Base-by-base conservation (phyloP, 1,140 invertebrate species). In the Laupala kohalensis region DNA sequence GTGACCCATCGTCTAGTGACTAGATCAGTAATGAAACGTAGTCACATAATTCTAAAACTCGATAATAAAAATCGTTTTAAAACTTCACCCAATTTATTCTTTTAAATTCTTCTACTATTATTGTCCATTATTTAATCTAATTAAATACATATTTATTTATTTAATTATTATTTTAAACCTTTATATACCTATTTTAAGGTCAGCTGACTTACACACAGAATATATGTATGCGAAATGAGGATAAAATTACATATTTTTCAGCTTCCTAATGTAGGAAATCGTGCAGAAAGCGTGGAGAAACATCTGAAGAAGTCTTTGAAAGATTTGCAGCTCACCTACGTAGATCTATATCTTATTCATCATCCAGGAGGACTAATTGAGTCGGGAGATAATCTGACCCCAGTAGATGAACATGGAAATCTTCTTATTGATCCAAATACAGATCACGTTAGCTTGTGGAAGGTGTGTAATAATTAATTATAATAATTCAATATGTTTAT, bases 311-410 rank as follows among this genome's bases (percentile, higher is more conserved):
- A 80, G 63, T 90, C 88, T 0, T 74, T 89, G 23, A 76, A 81
- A 69, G 80, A 83, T 67, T 79, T 91, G 19, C 82, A 85, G 68
- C 74, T 90, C 29, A 83, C 86, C 37, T 91, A 91, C 76, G 73
- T 92, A 2, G 90, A 92, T 77, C 75, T 92, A 15, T 91, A 90
- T 78, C 79, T 91, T 2, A 80, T 91, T 28, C 89, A 92, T 74
- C 78, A 79, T 0, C 89, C 90, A 0, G 69, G 70, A 75, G 83
- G 78, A 77, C 67, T 77, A 5, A 64, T 73, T 0, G 73, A 75
- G 67, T 73, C 69, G 12, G 75, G 73, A 23, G 74, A 72, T 13
- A 28, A 62, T 15, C 28, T 70, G 62, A 74, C 19, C 69, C 78
- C 29, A 71, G 63, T 64, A 25, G 74, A 76, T 37, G 75, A 74